phyloP scores from a whole-genome alignment of 1,140 invertebrate species.

The Kradibia gibbosae region DNA sequence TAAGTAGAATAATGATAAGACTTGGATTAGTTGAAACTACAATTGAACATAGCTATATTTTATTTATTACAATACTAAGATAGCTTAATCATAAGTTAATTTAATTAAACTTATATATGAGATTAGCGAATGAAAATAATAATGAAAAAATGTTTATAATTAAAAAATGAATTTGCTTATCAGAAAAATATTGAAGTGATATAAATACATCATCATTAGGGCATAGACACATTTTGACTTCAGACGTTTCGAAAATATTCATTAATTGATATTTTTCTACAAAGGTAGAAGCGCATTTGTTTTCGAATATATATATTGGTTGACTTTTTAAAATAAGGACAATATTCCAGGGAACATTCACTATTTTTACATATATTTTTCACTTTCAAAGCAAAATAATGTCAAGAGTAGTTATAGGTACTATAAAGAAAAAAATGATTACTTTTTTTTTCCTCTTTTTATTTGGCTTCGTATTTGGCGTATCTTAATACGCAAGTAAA shows the following conservation, averaged over 20 bases:
- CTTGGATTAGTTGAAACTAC: too few relatives aligned
- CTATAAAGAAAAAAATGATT: slow-evolving; percentile 8
- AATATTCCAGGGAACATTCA: not conserved
- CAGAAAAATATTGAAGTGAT: not conserved
- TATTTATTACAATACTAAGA: too few relatives aligned
- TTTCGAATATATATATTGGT: not conserved
- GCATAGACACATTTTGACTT: not conserved
- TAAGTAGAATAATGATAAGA: too few relatives aligned
- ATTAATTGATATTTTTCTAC: slow-evolving; percentile 16
- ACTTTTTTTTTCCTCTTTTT: not conserved
- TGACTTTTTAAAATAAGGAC: not conserved
- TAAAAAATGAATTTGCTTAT: not conserved
- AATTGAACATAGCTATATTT: too few relatives aligned
- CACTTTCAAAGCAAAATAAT: not conserved
- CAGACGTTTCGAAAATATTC: not conserved
- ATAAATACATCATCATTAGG: not conserved
- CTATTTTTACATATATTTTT: slow-evolving; percentile 25
- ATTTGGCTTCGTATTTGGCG: slow-evolving; percentile 9
- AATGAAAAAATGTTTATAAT: not conserved
- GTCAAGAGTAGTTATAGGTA: not conserved
- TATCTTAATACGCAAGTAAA: not conserved
- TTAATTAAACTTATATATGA: not conserved
- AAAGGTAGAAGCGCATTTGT: not conserved
- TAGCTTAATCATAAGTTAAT: too few relatives aligned
- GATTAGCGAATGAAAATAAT: not conserved